These are phyloP conservation scores for Lagopus muta DNA, from an alignment of 2,113 vertebrate genomes.

Conservation along the genomic window DNA sequence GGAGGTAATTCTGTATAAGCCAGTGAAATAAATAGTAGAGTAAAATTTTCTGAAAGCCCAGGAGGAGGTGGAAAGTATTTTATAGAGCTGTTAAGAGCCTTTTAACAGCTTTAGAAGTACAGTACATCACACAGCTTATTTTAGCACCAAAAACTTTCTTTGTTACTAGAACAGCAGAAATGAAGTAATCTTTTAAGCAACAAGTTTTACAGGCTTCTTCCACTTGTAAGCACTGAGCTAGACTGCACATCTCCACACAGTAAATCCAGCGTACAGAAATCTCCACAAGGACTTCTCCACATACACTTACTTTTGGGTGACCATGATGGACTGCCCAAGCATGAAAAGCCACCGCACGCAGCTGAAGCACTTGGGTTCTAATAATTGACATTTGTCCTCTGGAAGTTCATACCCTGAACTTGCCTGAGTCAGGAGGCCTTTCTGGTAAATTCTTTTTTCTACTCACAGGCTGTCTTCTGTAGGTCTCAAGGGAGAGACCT, in stretches of 20 bases:
- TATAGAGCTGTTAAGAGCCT: slow-evolving; percentile 76
- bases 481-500: not conserved
- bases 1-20: slow-evolving; percentile 70
- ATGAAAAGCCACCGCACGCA: not conserved
- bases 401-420: not conserved
- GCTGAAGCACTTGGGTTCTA: not conserved
- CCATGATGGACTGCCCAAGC: not conserved
- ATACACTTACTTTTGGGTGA: not conserved
- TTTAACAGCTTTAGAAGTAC: slow-evolving; percentile 73
- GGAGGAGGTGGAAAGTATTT: slow-evolving; percentile 71
- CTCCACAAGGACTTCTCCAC: not conserved
- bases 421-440: not conserved
- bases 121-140: slow-evolving; percentile 67
- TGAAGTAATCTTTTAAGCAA: not conserved
- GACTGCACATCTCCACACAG: not conserved
- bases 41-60: slow-evolving; percentile 68
- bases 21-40: slow-evolving; percentile 73
- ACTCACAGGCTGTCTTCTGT: fast-evolving
- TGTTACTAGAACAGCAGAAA: slow-evolving; percentile 45
- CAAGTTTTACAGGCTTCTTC: not conserved
- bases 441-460: not conserved
- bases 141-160: slow-evolving; percentile 67
- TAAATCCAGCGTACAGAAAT: not conserved
- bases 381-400: not conserved
- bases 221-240: not conserved